Evolutionary conservation across 2,113 vertebrate species (phyloP).

Genomic region (Pagrus major): DNA sequence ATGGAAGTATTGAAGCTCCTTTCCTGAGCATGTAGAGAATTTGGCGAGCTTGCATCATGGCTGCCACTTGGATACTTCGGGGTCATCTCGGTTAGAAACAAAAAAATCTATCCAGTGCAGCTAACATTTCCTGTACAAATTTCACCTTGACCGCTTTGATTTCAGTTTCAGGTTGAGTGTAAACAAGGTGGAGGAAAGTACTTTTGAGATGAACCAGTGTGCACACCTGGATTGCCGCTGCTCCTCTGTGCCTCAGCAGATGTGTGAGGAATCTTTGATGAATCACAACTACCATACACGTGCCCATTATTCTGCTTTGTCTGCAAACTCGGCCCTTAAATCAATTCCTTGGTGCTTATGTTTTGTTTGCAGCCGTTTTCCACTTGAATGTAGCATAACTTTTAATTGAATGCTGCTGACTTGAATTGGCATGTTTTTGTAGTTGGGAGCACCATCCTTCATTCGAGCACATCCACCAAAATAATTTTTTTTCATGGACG

Average conservation of each 20-base stretch:
- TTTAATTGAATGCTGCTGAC: conserved; percentile 42
- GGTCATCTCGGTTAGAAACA: too few relatives aligned
- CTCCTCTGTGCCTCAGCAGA: conserved; percentile 17
- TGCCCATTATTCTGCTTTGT: conserved; percentile 16
- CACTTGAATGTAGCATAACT: conserved; percentile 59
- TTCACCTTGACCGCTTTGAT: neutral
- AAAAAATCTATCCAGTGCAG: too few relatives aligned
- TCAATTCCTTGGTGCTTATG: conserved; percentile 35
- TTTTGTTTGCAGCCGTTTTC: conserved; percentile 31
- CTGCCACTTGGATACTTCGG: too few relatives aligned
- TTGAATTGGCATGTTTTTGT: conserved; percentile 37
- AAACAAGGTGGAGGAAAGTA: conserved; percentile 18
- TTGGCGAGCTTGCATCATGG: too few relatives aligned
- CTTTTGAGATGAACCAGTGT: conserved; percentile 16
- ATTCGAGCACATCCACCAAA: neutral
- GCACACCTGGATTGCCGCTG: neutral
- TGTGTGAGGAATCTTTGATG: neutral
- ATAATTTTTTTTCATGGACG: conserved; percentile 8
- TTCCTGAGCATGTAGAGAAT: too few relatives aligned
- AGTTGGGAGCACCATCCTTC: neutral
- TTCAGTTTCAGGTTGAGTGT: conserved; percentile 27
- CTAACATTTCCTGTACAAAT: conserved; percentile 9
- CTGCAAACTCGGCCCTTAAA: conserved; percentile 9
- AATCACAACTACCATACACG: conserved; percentile 16
- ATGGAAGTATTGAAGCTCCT: too few relatives aligned